These are phyloP conservation scores for Psittacus erithacus DNA, from an alignment of 2,113 vertebrate genomes.

Conservation along the genomic window DNA sequence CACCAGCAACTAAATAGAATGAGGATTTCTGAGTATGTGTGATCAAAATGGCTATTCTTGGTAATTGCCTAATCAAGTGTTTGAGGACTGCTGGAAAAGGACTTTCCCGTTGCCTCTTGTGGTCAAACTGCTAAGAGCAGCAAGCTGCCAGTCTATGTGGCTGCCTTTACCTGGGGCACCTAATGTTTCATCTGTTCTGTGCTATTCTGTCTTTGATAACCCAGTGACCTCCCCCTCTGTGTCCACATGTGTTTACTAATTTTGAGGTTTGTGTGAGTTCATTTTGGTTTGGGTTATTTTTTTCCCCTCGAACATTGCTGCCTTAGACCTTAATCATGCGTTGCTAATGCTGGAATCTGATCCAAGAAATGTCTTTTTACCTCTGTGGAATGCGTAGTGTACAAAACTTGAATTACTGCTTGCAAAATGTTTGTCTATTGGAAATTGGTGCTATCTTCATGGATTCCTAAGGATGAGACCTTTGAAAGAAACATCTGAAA, in stretches of 20 bases:
- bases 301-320: not conserved
- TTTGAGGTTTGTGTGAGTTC: not conserved
- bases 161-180: not conserved
- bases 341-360: conserved; percentile 18
- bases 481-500: conserved; percentile 3
- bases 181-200: not conserved
- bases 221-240: accelerated
- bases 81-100: not conserved
- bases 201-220: not conserved
- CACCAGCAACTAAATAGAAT: not conserved
- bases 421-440: conserved; percentile 43
- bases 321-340: conserved; percentile 31
- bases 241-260: not conserved
- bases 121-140: not conserved
- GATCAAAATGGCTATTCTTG: not conserved
- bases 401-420: conserved; percentile 63
- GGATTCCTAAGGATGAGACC: conserved; percentile 22
- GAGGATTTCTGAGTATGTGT: not conserved
- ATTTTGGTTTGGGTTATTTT: not conserved
- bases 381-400: conserved; percentile 12
- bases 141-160: not conserved
- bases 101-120: not conserved
- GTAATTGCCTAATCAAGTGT: not conserved
- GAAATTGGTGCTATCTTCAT: conserved; percentile 53
- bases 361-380: conserved; percentile 45